phyloP scores from a whole-genome alignment of 2,797 vertebrate genomes.

The Hemitrygon akajei region DNA sequence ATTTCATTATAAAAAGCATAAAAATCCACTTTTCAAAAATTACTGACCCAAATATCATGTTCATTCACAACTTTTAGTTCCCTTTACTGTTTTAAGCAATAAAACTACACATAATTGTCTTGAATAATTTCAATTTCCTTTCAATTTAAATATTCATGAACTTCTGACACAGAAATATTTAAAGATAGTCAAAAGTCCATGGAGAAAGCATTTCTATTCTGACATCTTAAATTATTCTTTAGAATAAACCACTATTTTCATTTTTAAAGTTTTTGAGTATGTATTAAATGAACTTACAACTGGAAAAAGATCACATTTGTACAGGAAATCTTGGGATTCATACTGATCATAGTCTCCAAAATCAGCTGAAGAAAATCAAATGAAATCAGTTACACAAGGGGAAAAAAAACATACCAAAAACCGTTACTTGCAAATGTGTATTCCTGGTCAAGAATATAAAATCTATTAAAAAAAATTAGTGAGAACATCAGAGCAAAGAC shows the following conservation, averaged over 20 bases:
- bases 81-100: neutral
- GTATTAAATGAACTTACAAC: constrained; percentile 68
- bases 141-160: neutral
- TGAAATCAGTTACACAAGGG: neutral
- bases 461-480: neutral
- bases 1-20: neutral
- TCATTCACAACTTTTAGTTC: no score
- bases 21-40: no score
- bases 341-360: constrained; percentile 94
- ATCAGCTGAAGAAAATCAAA: constrained; percentile 67
- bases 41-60: no score
- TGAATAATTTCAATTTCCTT: constrained; percentile 2
- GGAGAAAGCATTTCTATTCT: neutral
- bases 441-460: neutral
- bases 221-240: neutral
- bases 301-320: constrained; percentile 91
- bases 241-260: neutral
- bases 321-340: constrained; percentile 94
- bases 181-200: neutral
- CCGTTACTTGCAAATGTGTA: neutral
- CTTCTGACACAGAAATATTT: neutral
- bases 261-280: constrained; percentile 17
- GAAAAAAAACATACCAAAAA: neutral
- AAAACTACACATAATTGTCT: neutral
- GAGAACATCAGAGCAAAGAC: neutral